Conservation (phyloP, 2,113 vertebrate genomes). For the Neoarius graeffei region DNA sequence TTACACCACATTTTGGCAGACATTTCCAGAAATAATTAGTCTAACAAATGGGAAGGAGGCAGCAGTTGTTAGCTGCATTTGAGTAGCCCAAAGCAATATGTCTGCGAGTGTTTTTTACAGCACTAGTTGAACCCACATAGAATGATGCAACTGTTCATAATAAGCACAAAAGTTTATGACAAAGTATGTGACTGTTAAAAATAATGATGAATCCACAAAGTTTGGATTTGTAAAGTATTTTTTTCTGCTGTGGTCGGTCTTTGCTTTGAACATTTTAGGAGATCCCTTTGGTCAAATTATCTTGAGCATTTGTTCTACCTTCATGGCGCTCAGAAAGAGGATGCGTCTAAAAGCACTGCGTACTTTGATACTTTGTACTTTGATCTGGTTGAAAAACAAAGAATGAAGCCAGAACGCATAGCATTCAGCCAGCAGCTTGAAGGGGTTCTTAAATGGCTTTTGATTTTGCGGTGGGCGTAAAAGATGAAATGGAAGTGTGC, state of each 20-base stretch:
- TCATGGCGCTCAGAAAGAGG: background rate
- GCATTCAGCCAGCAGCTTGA: background rate
- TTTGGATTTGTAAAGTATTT: background rate
- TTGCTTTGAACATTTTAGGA: background rate
- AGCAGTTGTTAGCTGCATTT: background rate
- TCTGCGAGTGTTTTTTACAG: background rate
- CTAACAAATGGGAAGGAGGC: background rate
- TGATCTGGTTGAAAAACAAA: background rate
- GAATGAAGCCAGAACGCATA: conserved; percentile 4
- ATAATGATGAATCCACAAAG: conserved; percentile 11
- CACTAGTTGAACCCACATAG: background rate
- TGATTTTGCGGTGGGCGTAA: background rate
- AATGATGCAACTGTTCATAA: conserved; percentile 1
- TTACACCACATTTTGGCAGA: background rate
- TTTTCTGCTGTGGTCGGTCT: background rate
- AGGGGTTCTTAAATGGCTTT: conserved; percentile 16
- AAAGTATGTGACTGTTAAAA: background rate
- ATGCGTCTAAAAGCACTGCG: background rate
- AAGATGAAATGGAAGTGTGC: conserved; percentile 17
- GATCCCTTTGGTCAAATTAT: background rate
- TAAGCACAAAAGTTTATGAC: background rate
- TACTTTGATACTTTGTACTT: conserved; percentile 20
- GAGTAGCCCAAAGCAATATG: background rate
- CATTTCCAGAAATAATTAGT: background rate
- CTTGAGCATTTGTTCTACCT: conserved; percentile 5